Evolutionary conservation across 2,113 vertebrate species (phyloP), one percentile per base, ranked within the genome.

Genomic region (Mionectes macconnelli): DNA sequence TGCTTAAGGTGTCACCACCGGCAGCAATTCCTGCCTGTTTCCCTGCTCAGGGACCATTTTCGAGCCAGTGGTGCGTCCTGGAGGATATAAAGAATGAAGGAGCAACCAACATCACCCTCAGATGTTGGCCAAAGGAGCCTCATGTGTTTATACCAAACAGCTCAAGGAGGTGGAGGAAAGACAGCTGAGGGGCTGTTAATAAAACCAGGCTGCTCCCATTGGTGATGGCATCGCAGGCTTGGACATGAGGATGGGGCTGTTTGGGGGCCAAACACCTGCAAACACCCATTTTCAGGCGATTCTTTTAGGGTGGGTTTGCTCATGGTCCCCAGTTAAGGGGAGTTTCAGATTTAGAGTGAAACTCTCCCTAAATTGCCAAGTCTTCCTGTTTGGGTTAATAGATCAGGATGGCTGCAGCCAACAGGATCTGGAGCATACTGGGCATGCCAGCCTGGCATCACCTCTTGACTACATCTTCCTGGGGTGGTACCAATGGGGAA

Each of bases 71-170:
- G 27, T n/a, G 14, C 50, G 39, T 44, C 31, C 49, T 31, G 66
- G n/a, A 52, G 55, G 37, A 24, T 20, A 12, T 4, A 8, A 72
- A 75, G 37, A 53, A 17, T 24, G 57, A 76, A 31, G 75, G 35
- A 59, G 25, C 12, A 40, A 14, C 49, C 63, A 24, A 2, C 0
- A 1, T 23, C 73, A 45, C 13, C 47, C 69, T 84, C 81, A 47
- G 30, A n/a, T 6, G 0, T 2, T 82, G 73, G 81, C 69, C 69
- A 44, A 22, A 62, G 69, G 37, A 87, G 5, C 30, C 23, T 37
- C 2, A 4, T 1, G 1, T 6, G 2, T 82, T 72, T 60, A n/a
- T 56, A 25, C n/a, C 0, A 0, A 66, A 37, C 45, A 28, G 53
- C 42, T 31, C 22, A 47, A 53, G 39, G 60, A 68, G 44, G 42